These are phyloP conservation scores for Microplitis mediator DNA, from an alignment of 1,140 invertebrate species.

Conservation along the genomic window DNA sequence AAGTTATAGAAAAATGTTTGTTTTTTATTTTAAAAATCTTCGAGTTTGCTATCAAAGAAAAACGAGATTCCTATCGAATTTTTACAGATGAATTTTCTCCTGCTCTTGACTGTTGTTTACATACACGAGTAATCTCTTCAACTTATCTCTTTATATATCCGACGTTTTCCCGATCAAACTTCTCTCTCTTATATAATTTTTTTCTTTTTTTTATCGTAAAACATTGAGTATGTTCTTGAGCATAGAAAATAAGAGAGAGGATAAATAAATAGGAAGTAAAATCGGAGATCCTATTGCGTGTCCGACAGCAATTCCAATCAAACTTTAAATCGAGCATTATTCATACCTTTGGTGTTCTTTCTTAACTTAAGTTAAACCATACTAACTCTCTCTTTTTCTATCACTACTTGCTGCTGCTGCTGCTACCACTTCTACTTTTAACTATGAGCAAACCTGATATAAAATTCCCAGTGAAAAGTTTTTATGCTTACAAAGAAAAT, in stretches of 20 bases:
- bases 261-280: constrained; percentile 8
- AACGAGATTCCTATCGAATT: no score
- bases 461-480: constrained; percentile 21
- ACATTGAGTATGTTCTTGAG: background rate
- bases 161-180: background rate
- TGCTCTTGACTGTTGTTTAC: no score
- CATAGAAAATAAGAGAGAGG: background rate
- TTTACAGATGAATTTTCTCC: no score
- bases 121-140: no score
- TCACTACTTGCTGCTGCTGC: background rate
- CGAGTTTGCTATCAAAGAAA: no score
- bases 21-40: no score
- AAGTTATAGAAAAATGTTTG: no score
- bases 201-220: background rate
- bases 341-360: constrained; percentile 13
- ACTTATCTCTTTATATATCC: no score
- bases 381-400: background rate
- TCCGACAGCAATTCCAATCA: constrained; percentile 31
- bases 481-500: background rate
- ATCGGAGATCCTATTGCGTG: constrained; percentile 22
- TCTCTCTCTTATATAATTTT: background rate
- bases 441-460: constrained; percentile 18
- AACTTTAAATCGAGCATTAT: constrained; percentile 32
- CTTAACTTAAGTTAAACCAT: background rate
- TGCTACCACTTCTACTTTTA: background rate